phyloP scores from a whole-genome alignment of 2,888 invertebrate genomes.

The Chymomyza amoena region DNA sequence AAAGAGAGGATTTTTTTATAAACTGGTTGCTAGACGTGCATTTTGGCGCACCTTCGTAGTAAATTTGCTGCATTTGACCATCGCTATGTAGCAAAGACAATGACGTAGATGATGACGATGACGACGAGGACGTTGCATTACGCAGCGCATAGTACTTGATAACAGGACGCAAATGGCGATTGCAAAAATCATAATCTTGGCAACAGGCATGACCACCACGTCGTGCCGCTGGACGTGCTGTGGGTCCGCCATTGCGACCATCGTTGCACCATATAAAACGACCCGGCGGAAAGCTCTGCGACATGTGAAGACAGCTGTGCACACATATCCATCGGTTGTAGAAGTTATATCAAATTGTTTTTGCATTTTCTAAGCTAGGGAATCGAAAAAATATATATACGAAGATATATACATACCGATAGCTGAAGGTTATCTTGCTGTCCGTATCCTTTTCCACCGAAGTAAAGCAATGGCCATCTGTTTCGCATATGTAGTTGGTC shows the following conservation, averaged over 20 bases:
- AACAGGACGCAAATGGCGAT: constrained; percentile 78
- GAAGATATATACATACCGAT: constrained; percentile 84
- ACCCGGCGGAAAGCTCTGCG: constrained; percentile 77
- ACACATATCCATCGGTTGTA: not conserved
- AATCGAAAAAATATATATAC: constrained; percentile 5
- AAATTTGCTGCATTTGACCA: constrained; percentile 1
- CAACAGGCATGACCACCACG: constrained; percentile 78
- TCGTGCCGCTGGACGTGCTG: constrained; percentile 75
- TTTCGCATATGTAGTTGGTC: constrained; percentile 89
- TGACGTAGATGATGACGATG: constrained; percentile 24
- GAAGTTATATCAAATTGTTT: constrained; percentile 1
- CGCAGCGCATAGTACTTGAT: constrained; percentile 69
- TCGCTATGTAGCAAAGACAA: not conserved
- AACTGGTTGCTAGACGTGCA: constrained; percentile 5
- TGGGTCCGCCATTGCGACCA: constrained; percentile 75
- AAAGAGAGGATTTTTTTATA: not conserved
- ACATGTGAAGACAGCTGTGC: constrained; percentile 76
- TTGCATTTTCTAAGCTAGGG: not conserved
- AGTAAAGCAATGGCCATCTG: constrained; percentile 93
- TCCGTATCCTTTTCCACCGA: constrained; percentile 81
- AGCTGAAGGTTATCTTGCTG: constrained; percentile 81
- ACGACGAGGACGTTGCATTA: constrained; percentile 7
- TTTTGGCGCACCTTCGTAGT: constrained; percentile 68
- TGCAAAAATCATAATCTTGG: constrained; percentile 77
- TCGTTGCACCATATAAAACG: constrained; percentile 79